Evolutionary conservation across 2,113 vertebrate genomes (phyloP), one percentile per base, ranked within the genome.

Genomic region (Manacus vitellinus): DNA sequence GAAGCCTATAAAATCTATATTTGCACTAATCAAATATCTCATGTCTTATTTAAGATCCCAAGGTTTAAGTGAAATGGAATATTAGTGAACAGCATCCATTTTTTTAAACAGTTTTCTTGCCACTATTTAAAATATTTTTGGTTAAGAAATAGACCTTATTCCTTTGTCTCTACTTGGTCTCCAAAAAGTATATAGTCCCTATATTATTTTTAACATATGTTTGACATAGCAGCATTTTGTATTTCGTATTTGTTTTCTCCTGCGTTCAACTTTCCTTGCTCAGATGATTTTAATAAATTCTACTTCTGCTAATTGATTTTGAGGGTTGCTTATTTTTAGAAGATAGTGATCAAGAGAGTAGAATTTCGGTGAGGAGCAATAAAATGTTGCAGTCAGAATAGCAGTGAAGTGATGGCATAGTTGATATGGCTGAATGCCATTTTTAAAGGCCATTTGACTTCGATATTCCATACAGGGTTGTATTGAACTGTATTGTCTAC

Each of bases 401-500:
- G 12, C 33, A 24, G 23, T 27, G 65, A 80, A 56, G 21, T 24
- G 5, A 43, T 49, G 14, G 5, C 35, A 66, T 21, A 0, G 0
- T 52, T 30, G 20, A 8, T 22, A 44, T 5, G 30, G 13, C 62
- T 22, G 28, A 44, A 59, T 35, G n/a, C n/a, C 58, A 35, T 52
- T 70, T 28, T 33, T 7, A 37, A 37, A 68, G 9, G 14, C 5
- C 13, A 27, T 62, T 76, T 55, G n/a, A 35, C n/a, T 47, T 41
- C 31, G 21, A 19, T 55, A 27, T 43, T 62, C 11, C 35, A 35
- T 35, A 41, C 71, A 62, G 47, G 25, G 14, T 35, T 35, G 6
- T 31, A 35, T 41, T 61, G 39, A 47, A 62, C 30, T 35, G 4
- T 10, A 35, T 27, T 70, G 19, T 55, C 47, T 35, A 2, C 52